Percentiles rank a stretch among this genome's conserved stretches.
Conservation (phyloP, 2,888 invertebrate genomes). For the Pyrochroa serraticornis region DNA sequence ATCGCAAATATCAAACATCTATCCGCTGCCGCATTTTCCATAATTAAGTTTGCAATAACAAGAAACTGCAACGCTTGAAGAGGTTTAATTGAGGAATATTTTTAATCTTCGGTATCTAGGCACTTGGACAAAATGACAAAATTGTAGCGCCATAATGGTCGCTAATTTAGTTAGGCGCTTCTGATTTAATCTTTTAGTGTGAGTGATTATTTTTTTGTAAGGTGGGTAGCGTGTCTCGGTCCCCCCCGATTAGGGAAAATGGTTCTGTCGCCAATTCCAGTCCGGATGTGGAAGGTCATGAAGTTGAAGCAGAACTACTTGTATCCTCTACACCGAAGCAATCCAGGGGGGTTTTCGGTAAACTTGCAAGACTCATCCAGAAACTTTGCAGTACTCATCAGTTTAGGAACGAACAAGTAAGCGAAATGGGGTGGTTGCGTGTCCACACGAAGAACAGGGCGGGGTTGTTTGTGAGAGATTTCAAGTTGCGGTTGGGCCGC, state of each 20-base stretch:
- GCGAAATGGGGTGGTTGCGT: no score
- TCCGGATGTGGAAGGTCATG: conserved; percentile 51
- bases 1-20: no score
- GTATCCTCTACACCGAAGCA: conserved; percentile 41
- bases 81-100: no score
- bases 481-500: background rate
- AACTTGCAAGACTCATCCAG: conserved; percentile 44
- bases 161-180: no score
- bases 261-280: conserved; percentile 51
- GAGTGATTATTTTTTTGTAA: conserved; percentile 36
- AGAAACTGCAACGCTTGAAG: no score
- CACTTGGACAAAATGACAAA: no score
- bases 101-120: no score
- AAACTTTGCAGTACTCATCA: conserved; percentile 74
- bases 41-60: background rate
- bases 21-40: background rate
- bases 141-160: no score
- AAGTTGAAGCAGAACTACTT: conserved; percentile 51
- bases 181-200: background rate
- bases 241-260: conserved; percentile 48
- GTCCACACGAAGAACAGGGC: no score
- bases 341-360: conserved; percentile 45
- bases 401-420: conserved; percentile 81
- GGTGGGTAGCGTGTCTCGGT: conserved; percentile 52
- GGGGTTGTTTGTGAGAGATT: no score